A percentile compares a stretch with the other conserved stretches of the same genome.
Evolutionary conservation across 64 coral and sea anemone species (phyloP).

Genomic region (Stichodactyla helianthus): DNA sequence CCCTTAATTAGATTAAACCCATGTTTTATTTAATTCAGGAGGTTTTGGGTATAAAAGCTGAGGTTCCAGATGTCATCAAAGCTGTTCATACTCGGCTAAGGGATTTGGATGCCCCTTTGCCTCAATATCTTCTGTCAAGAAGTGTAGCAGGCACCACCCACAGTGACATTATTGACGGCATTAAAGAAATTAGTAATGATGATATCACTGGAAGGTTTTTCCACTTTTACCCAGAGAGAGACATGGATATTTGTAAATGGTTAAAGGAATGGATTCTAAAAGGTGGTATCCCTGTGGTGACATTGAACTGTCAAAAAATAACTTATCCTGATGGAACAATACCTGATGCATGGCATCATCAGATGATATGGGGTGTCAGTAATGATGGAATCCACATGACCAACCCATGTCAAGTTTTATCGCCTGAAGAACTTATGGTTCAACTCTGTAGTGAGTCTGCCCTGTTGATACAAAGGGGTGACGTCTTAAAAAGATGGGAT

Average conservation of each 20-base stretch:
- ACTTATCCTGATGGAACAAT: slow-evolving; percentile 37
- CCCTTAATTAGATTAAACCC: not conserved
- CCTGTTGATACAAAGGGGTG: slow-evolving; percentile 47
- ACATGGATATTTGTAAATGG: slow-evolving; percentile 51
- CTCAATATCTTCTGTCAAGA: slow-evolving; percentile 57
- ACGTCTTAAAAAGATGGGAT: slow-evolving; percentile 56
- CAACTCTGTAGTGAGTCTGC: slow-evolving; percentile 79
- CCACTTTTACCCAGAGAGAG: slow-evolving; percentile 55
- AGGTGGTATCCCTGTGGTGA: slow-evolving; percentile 64
- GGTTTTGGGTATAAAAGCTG: slow-evolving; percentile 40
- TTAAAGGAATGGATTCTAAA: slow-evolving; percentile 63
- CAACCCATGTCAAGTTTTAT: slow-evolving; percentile 48
- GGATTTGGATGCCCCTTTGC: slow-evolving; percentile 59
- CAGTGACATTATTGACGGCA: slow-evolving; percentile 55
- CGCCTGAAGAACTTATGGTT: slow-evolving; percentile 29
- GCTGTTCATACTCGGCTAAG: slow-evolving; percentile 56
- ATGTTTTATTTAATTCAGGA: slow-evolving; percentile 29
- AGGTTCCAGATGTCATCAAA: slow-evolving; percentile 27
- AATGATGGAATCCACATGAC: slow-evolving; percentile 49
- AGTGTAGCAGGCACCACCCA: slow-evolving; percentile 72
- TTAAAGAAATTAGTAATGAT: slow-evolving; percentile 46
- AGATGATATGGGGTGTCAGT: slow-evolving; percentile 75
- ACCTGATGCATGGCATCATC: slow-evolving; percentile 88
- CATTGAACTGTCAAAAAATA: slow-evolving; percentile 66
- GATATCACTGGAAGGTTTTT: slow-evolving; percentile 56